Evolutionary conservation across 2,888 invertebrate genomes (phyloP).

Genomic region (Criorhina ranunculi): DNA sequence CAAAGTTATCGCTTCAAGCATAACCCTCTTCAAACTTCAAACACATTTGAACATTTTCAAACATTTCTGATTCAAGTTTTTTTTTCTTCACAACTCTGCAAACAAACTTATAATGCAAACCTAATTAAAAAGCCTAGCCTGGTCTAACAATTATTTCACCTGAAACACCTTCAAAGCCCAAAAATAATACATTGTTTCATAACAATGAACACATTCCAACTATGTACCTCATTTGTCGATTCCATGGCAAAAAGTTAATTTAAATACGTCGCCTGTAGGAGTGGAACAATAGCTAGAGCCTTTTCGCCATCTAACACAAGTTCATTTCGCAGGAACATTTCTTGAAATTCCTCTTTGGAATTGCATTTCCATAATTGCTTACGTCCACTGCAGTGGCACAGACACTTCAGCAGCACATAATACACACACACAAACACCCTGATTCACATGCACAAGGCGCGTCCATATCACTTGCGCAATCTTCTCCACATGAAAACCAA

Average conservation of each 20-base stretch:
- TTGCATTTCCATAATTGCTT: slow-evolving; percentile 70
- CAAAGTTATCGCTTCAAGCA: no score
- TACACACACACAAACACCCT: neutral
- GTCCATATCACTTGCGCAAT: slow-evolving; percentile 17
- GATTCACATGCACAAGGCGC: neutral
- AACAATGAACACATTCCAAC: neutral
- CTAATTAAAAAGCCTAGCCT: neutral
- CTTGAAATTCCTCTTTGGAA: slow-evolving; percentile 48
- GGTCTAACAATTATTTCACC: neutral
- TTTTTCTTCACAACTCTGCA: neutral
- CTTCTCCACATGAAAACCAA: slow-evolving; percentile 17
- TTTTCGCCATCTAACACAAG: slow-evolving; percentile 28
- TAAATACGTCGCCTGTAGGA: slow-evolving; percentile 4
- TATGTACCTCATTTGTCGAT: slow-evolving; percentile 7
- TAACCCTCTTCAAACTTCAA: no score
- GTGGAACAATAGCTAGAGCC: slow-evolving; percentile 12
- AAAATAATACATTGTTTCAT: neutral
- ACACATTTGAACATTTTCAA: no score
- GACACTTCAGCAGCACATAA: slow-evolving; percentile 38
- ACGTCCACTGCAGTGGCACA: slow-evolving; percentile 61
- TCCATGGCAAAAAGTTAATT: slow-evolving; percentile 1
- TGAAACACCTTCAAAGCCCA: neutral
- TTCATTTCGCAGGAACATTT: slow-evolving; percentile 45
- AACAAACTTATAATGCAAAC: neutral
- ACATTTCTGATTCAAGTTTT: no score